Evolutionary conservation across 2,797 vertebrate species (phyloP).

Genomic region (Cossypha heuglini): DNA sequence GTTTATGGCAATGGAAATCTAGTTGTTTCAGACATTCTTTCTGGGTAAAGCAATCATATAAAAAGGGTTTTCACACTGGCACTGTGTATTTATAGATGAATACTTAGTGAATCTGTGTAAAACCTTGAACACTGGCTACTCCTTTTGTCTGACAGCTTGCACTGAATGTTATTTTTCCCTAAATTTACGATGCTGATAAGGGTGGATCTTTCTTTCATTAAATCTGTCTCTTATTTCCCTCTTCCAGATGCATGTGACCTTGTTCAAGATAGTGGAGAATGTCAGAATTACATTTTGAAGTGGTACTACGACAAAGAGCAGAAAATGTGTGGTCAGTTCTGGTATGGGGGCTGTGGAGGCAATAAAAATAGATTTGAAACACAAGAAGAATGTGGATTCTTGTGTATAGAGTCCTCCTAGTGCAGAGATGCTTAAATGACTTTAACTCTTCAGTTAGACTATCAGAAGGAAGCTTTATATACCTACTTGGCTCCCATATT

Average conservation of each 20-base stretch:
- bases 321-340: slow-evolving; percentile 77
- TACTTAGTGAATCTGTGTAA: neutral
- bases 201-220: neutral
- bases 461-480: neutral
- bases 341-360: slow-evolving; percentile 83
- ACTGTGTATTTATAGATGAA: neutral
- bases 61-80: fast-evolving
- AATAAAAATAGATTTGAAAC: slow-evolving; percentile 83
- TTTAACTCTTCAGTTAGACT: neutral
- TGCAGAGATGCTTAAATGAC: neutral
- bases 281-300: slow-evolving; percentile 75
- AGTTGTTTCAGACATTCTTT: neutral
- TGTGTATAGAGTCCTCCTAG: slow-evolving; percentile 61
- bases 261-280: slow-evolving; percentile 72
- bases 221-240: neutral
- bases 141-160: neutral
- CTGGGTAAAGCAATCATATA: neutral
- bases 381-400: slow-evolving; percentile 71
- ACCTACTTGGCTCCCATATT: neutral
- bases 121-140: neutral
- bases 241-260: slow-evolving; percentile 74
- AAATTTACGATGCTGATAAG: neutral
- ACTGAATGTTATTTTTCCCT: neutral
- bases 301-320: slow-evolving; percentile 79
- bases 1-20: neutral